Evolutionary conservation across 2,888 invertebrate species (phyloP).

Genomic region (Geophilus truncorum): DNA sequence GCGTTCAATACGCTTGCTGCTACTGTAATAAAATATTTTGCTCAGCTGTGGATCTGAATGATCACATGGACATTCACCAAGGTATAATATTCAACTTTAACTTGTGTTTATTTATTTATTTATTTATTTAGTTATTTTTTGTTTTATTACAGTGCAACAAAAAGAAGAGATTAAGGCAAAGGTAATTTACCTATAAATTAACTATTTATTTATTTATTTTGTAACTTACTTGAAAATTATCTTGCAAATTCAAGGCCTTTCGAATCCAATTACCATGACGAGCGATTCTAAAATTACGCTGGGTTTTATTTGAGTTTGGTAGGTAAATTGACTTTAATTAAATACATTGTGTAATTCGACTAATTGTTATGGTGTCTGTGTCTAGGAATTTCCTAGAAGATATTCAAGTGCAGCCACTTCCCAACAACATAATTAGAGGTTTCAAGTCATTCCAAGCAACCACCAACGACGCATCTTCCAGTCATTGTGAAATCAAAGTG

Average conservation of each 20-base stretch:
- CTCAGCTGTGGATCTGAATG: conserved; percentile 25
- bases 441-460: conserved; percentile 14
- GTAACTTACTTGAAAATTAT: not conserved
- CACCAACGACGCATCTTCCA: conserved; percentile 11
- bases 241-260: not conserved
- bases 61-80: conserved; percentile 32
- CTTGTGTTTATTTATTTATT: not conserved
- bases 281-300: not conserved
- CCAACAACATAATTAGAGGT: not conserved
- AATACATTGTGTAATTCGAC: not conserved
- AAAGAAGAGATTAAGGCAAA: not conserved
- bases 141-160: not conserved
- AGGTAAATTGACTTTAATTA: not conserved
- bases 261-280: not conserved
- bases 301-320: not conserved
- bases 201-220: not conserved
- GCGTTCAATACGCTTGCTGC: conserved; percentile 26
- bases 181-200: not conserved
- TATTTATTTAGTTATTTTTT: not conserved
- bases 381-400: not conserved
- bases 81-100: not conserved
- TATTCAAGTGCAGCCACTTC: not conserved
- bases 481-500: not conserved
- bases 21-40: conserved; percentile 28
- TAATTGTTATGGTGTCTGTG: not conserved